Evolutionary conservation across 1,140 invertebrate genomes (phyloP).

Genomic region (Aphelinus atriplicis): DNA sequence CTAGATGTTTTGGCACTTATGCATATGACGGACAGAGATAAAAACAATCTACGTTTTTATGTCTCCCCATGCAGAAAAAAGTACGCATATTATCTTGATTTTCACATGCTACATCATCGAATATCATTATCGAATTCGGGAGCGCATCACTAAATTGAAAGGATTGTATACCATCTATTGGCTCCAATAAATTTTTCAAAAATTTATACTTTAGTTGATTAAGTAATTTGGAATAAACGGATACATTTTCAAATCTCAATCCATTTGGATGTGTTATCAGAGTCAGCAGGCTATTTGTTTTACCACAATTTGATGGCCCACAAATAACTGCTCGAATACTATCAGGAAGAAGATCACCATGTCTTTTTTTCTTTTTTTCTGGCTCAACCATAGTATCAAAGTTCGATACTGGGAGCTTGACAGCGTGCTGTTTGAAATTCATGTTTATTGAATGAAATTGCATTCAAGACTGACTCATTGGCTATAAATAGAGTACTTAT

Average conservation of each 20-base stretch:
- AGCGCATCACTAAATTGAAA: slow-evolving; percentile 49
- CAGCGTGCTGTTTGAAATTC: slow-evolving; percentile 41
- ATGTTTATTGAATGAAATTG: slow-evolving; percentile 21
- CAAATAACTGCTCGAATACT: slow-evolving; percentile 42
- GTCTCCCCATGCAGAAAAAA: slow-evolving; percentile 55
- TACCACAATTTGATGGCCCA: slow-evolving; percentile 45
- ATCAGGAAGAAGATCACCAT: slow-evolving; percentile 43
- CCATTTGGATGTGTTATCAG: slow-evolving; percentile 45
- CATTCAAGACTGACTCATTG: slow-evolving; percentile 44
- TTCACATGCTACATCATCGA: slow-evolving; percentile 58
- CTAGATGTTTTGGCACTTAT: slow-evolving; percentile 59
- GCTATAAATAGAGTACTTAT: slow-evolving; percentile 14
- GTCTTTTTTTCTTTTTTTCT: slow-evolving; percentile 52
- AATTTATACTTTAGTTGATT: background rate
- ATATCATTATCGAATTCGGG: slow-evolving; percentile 57
- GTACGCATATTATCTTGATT: slow-evolving; percentile 54
- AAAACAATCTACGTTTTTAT: slow-evolving; percentile 54
- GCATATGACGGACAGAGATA: slow-evolving; percentile 58
- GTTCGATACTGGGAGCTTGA: slow-evolving; percentile 25
- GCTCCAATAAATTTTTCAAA: slow-evolving; percentile 46
- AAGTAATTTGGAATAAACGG: slow-evolving; percentile 50
- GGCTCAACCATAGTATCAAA: slow-evolving; percentile 28
- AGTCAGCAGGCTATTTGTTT: slow-evolving; percentile 46
- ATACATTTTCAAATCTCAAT: slow-evolving; percentile 49
- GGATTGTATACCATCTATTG: slow-evolving; percentile 9